Percentiles rank a stretch among this genome's conserved stretches.
These are phyloP conservation scores for Dicentrarchus labrax DNA, from an alignment of 2,113 vertebrate genomes.

Conservation along the genomic window DNA sequence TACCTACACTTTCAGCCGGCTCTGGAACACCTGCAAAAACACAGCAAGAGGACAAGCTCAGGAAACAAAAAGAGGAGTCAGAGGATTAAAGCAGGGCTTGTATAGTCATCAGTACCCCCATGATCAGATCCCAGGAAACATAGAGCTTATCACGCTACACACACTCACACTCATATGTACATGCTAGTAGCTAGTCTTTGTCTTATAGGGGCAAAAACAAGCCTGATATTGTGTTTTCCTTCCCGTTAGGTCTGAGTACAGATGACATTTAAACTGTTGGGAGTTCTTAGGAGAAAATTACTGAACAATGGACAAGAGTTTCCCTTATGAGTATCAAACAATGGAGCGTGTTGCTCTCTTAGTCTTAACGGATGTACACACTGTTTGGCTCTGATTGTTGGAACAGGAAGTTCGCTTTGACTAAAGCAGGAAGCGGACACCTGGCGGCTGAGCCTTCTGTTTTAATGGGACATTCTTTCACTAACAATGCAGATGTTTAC, in stretches of 20 bases:
- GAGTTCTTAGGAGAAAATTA: conserved; percentile 40
- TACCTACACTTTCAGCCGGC: conserved; percentile 75
- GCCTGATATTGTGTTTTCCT: conserved; percentile 18
- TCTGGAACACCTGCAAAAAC: conserved; percentile 76
- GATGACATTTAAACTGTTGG: conserved; percentile 36
- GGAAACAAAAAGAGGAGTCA: conserved; percentile 48
- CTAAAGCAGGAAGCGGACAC: conserved; percentile 80
- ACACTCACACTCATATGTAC: conserved; percentile 17
- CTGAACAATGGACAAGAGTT: conserved; percentile 63
- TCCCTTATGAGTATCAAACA: conserved; percentile 66
- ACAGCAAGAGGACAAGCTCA: conserved; percentile 62
- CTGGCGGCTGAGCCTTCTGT: conserved; percentile 61
- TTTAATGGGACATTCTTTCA: conserved; percentile 70
- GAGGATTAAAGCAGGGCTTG: conserved; percentile 34
- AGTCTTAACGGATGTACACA: conserved; percentile 58
- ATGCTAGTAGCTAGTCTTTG: conserved; percentile 9
- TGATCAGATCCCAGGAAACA: conserved; percentile 39
- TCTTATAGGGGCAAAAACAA: conserved; percentile 22
- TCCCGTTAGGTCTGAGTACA: conserved; percentile 14
- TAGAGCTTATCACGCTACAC: conserved; percentile 24
- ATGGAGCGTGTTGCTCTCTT: conserved; percentile 57
- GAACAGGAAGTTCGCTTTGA: conserved; percentile 79
- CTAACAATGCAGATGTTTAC: conserved; percentile 78
- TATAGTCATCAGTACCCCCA: conserved; percentile 1
- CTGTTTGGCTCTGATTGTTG: conserved; percentile 66